phyloP scores from a whole-genome alignment of 2,113 vertebrate genomes.

The Boulengeromyrus knoepffleri region DNA sequence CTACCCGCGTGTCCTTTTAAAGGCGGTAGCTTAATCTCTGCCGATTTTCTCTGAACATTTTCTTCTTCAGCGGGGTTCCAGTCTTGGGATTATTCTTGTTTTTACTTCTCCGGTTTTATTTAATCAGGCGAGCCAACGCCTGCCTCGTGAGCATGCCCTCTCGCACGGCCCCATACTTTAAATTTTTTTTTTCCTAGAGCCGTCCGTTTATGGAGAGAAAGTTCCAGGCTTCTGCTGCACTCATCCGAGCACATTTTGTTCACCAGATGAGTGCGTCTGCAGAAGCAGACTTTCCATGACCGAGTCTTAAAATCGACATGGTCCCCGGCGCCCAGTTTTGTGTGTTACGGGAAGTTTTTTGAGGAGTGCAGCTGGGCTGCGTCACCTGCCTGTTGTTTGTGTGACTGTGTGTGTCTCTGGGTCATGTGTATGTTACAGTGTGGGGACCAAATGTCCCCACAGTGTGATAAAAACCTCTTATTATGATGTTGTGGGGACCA shows the following conservation, averaged over 20 bases:
- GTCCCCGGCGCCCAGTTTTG: not conserved
- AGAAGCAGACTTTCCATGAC: not conserved
- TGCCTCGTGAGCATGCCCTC: not conserved
- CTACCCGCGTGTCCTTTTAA: not conserved
- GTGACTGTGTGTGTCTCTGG: not conserved
- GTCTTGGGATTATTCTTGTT: not conserved
- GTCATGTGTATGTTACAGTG: not conserved
- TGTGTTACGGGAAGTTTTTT: too few relatives aligned
- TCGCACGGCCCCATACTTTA: not conserved
- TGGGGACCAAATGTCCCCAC: not conserved
- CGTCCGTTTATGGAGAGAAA: conserved; percentile 2
- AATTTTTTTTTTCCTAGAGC: not conserved
- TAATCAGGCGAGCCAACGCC: not conserved
- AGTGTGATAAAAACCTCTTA: not conserved
- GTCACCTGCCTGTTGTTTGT: not conserved
- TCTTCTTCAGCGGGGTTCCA: not conserved
- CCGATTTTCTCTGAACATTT: not conserved
- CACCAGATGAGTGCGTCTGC: not conserved
- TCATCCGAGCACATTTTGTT: conserved; percentile 5
- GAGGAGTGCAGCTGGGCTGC: not conserved
- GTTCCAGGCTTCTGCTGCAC: not conserved
- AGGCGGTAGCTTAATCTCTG: not conserved
- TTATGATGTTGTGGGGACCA: not conserved
- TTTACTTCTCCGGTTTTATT: conserved; percentile 6
- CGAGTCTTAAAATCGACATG: not conserved